Conservation (phyloP, 2,797 vertebrate genomes). For the Alfaro cultratus region DNA sequence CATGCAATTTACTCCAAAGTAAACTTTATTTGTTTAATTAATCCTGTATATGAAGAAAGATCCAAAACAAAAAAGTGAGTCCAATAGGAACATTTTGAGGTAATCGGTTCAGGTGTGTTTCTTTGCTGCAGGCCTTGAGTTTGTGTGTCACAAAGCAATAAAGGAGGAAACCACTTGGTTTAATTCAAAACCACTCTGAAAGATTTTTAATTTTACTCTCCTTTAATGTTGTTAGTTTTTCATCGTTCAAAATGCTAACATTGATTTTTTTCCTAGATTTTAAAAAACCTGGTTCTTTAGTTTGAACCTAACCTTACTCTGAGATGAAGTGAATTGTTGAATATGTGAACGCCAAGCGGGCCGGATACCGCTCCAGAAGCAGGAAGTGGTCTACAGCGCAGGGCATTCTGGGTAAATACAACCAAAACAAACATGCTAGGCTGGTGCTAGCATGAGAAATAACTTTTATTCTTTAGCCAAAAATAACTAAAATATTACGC, state of each 20-base stretch:
- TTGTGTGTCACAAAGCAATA: background rate
- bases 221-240: background rate
- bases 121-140: background rate
- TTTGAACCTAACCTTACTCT: background rate
- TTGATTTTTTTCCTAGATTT: background rate
- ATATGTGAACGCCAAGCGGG: no score
- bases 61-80: background rate
- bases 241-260: background rate
- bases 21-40: no score
- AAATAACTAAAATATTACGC: no score
- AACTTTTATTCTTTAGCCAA: no score
- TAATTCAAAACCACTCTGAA: background rate
- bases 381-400: no score
- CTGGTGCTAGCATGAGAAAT: no score
- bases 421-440: no score
- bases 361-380: no score
- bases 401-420: no score
- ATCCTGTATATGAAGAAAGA: no score
- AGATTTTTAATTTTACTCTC: background rate
- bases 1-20: no score
- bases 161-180: background rate
- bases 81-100: background rate
- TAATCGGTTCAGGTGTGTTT: background rate
- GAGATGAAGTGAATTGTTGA: no score
- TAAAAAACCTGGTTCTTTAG: background rate